A percentile compares a stretch with the other conserved stretches of the same genome.
phyloP scores from a whole-genome alignment of 2,888 invertebrate species.

The Pegoplata infirma region DNA sequence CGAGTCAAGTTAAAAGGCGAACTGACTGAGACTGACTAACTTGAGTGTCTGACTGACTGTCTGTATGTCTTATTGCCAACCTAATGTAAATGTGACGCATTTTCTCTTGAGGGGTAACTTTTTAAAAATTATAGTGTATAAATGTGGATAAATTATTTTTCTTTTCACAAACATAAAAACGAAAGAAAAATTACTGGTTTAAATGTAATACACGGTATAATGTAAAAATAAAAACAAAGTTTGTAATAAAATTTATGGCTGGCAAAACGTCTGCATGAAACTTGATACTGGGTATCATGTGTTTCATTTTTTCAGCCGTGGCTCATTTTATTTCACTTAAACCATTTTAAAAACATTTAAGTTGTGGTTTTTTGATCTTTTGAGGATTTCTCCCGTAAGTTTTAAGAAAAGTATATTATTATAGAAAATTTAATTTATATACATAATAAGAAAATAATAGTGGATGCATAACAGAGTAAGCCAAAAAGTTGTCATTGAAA shows the following conservation, averaged over 20 bases:
- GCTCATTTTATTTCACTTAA: conserved; percentile 4
- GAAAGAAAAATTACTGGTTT: conserved; percentile 32
- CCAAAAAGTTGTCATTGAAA: too few species aligned
- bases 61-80: background rate
- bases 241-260: conserved; percentile 73
- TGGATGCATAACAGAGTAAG: too few species aligned
- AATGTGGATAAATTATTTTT: conserved; percentile 9
- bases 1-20: background rate
- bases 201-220: conserved; percentile 17
- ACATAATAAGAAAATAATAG: too few species aligned
- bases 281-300: conserved; percentile 68
- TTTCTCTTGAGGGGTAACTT: conserved; percentile 42
- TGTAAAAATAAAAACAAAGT: conserved; percentile 62
- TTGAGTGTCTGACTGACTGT: background rate
- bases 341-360: conserved; percentile 13
- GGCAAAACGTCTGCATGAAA: conserved; percentile 66
- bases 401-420: background rate
- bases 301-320: conserved; percentile 30
- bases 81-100: background rate
- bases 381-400: background rate
- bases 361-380: conserved; percentile 18
- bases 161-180: conserved; percentile 34
- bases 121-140: conserved; percentile 44
- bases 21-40: background rate
- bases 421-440: too few species aligned